Percentiles rank a stretch among this genome's conserved stretches.
These are phyloP conservation scores for Addax nasomaculatus DNA, from an alignment of 2,113 vertebrate genomes.

Conservation along the genomic window DNA sequence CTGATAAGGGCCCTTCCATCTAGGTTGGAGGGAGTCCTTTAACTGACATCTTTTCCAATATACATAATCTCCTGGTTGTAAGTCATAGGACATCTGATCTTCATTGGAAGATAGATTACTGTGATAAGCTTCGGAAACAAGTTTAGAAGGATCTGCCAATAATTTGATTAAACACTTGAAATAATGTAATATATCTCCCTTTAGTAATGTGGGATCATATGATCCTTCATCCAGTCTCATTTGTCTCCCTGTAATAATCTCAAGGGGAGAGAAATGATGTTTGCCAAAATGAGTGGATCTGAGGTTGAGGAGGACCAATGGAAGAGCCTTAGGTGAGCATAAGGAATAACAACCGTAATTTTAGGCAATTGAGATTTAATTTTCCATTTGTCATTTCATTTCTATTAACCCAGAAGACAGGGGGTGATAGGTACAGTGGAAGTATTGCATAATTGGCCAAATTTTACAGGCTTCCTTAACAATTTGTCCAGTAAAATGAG, in stretches of 20 bases:
- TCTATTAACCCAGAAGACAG: not conserved
- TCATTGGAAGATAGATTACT: not conserved
- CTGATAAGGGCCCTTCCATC: not conserved
- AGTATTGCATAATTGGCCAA: not conserved
- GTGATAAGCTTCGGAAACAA: not conserved
- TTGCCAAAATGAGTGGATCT: not conserved
- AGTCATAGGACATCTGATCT: not conserved
- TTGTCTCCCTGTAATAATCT: not conserved
- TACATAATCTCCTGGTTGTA: not conserved
- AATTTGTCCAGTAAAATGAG: not conserved
- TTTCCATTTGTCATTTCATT: not conserved
- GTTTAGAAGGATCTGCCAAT: not conserved
- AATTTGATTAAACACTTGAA: not conserved
- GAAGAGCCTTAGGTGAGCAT: not conserved
- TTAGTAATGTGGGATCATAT: not conserved
- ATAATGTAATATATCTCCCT: not conserved
- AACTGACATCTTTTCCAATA: not conserved
- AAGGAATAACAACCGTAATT: not conserved
- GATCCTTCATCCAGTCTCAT: not conserved
- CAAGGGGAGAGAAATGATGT: not conserved
- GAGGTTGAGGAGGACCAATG: not conserved
- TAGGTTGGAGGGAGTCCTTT: not conserved
- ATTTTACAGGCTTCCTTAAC: not conserved
- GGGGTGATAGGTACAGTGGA: not conserved
- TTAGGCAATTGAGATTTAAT: not conserved